phyloP scores from a whole-genome alignment of 2,113 vertebrate species.

The Sebastes schlegelii region DNA sequence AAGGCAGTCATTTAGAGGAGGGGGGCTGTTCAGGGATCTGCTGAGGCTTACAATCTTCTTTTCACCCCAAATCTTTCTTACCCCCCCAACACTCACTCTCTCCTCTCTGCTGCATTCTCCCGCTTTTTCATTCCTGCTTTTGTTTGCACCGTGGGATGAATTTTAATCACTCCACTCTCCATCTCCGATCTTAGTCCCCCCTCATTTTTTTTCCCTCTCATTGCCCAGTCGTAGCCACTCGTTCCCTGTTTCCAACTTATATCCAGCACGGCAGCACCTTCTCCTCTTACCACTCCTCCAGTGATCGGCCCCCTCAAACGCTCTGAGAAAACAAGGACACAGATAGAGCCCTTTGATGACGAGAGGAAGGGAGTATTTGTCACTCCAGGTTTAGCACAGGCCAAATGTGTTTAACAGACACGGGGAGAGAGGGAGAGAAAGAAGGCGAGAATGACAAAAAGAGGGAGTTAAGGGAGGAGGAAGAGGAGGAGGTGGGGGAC shows the following conservation, averaged over 20 bases:
- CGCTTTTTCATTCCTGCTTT: slow-evolving; percentile 83
- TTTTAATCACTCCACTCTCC: slow-evolving; percentile 83
- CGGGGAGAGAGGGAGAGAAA: neutral
- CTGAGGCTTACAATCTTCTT: slow-evolving; percentile 83
- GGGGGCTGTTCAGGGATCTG: slow-evolving; percentile 70
- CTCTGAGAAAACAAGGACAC: slow-evolving; percentile 13
- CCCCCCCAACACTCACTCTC: slow-evolving; percentile 53
- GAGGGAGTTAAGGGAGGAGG: slow-evolving; percentile 13
- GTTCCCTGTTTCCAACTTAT: slow-evolving; percentile 35
- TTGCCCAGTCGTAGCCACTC: slow-evolving; percentile 25
- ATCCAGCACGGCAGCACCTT: slow-evolving; percentile 41
- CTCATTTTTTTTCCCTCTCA: slow-evolving; percentile 20
- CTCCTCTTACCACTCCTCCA: slow-evolving; percentile 24
- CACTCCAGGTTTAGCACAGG: slow-evolving; percentile 56
- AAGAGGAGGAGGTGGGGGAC: neutral
- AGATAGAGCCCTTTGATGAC: slow-evolving; percentile 41
- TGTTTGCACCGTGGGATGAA: slow-evolving; percentile 87
- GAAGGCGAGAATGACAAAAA: slow-evolving; percentile 38
- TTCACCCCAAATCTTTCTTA: slow-evolving; percentile 79
- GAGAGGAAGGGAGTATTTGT: slow-evolving; percentile 52
- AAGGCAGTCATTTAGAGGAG: slow-evolving; percentile 80
- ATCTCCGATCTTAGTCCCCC: slow-evolving; percentile 60
- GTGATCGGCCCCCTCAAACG: slow-evolving; percentile 15
- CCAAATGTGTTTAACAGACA: slow-evolving; percentile 64
- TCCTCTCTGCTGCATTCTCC: slow-evolving; percentile 73